Conservation (phyloP, 2,797 vertebrate genomes). For the Gastrophryne carolinensis region DNA sequence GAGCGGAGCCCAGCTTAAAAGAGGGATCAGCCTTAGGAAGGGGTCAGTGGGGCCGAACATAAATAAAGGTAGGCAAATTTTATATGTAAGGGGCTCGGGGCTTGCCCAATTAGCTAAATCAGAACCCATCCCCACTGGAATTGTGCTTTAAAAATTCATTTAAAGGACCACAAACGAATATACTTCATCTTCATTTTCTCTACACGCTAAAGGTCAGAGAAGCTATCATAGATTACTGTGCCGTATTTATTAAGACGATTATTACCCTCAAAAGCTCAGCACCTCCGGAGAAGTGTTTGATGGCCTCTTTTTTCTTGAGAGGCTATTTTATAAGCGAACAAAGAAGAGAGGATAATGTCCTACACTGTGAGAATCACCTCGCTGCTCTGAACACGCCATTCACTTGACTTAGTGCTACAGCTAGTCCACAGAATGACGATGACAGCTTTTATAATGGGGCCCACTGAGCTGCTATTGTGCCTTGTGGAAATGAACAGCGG, state of each 20-base stretch:
- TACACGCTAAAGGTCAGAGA: no score
- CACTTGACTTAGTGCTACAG: constrained; percentile 5
- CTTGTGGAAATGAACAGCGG: constrained; percentile 8
- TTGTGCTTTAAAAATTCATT: no score
- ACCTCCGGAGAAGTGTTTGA: not conserved
- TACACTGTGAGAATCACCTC: not conserved
- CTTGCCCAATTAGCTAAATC: no score
- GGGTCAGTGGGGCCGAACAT: no score
- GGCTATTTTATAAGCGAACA: not conserved
- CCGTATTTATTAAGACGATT: not conserved
- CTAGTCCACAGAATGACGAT: not conserved
- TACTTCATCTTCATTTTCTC: no score
- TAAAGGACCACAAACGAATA: no score
- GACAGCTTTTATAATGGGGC: not conserved
- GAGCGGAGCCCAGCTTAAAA: no score
- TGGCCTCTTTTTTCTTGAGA: not conserved
- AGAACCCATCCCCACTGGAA: no score
- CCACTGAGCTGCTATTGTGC: not conserved
- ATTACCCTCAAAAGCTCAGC: not conserved
- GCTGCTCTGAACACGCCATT: not conserved
- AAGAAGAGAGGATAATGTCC: constrained; percentile 6
- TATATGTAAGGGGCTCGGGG: no score
- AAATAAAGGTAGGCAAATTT: no score
- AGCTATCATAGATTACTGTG: not conserved
- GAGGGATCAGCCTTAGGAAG: no score